phyloP scores from a whole-genome alignment of 2,888 invertebrate species.

The Pachycephus smyrnensis region DNA sequence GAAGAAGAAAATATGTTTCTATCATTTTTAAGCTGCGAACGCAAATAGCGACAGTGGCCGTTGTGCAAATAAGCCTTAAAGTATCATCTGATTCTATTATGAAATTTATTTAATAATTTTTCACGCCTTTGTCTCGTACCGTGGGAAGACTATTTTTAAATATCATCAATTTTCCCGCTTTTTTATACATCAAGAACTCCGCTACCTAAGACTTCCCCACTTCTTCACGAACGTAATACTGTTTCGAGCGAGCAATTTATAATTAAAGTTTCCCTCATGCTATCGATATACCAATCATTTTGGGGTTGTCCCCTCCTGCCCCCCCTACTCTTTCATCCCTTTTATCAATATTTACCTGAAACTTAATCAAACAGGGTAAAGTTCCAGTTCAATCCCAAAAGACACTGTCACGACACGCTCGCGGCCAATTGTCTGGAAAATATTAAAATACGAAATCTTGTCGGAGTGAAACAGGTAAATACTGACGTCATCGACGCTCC shows the following conservation, averaged over 20 bases:
- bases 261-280: neutral
- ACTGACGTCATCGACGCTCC: neutral
- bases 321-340: neutral
- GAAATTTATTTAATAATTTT: neutral
- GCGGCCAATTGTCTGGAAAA: neutral
- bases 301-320: neutral
- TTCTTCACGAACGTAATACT: neutral
- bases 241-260: neutral
- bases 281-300: neutral
- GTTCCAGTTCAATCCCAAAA: neutral
- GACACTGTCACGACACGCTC: no score
- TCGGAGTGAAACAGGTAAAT: neutral
- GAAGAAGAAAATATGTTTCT: neutral
- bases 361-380: neutral
- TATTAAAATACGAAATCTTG: neutral
- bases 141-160: neutral
- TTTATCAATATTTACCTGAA: neutral
- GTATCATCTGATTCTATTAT: neutral
- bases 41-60: neutral
- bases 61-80: neutral
- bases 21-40: neutral
- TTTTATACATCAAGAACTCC: neutral
- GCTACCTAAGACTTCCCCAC: neutral
- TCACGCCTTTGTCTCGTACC: neutral
- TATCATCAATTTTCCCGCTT: neutral